Base-by-base conservation (phyloP, 2,797 vertebrate genomes). In the Amblyopsis hoosieri region DNA sequence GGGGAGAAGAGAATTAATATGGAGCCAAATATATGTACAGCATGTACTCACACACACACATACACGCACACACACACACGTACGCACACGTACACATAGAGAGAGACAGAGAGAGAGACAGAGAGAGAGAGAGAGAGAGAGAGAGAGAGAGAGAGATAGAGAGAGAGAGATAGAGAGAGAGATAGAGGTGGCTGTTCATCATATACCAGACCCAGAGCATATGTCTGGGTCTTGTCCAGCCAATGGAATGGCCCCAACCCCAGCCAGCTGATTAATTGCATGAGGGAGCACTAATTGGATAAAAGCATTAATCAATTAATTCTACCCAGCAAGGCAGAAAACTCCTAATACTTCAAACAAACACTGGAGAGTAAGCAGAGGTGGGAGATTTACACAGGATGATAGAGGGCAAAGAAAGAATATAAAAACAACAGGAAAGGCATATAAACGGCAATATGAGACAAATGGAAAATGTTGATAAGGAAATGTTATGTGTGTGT, bases 261-360 rank as follows among this genome's bases (percentile, higher is more conserved):
- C 81, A 74, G 84, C 74, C 80, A 87, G 86, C 86, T 92, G 91
- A 93, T 93, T 92, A 91, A 91, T 89, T 93, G 90, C 90, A 91
- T 91, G 88, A 91, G 85, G 88, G 87, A 89, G 76, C 88, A 91
- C 87, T 93, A 92, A 93, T 93, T 92, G 90, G 88, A 93, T 91
- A 85, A 91, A 92, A 89, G 86, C 89, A 92, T 91, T 90, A 87
- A 92, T 93, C 88, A 92, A 92, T 92, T 90, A 91, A 92, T 90
- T 91, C 84, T 69, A 87, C 85, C 88, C 89, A 90, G 90, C 86
- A 87, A 88, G 82, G 86, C 85, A 87, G 87, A 84, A 86, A 81
- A 59, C 64, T 58, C 50, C 75, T 91, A 92, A 92, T 87, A 87
- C 90, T 85, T 88, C 81, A 87, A 84, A 91, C 90, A 92, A 93